A percentile compares a stretch with the other conserved stretches of the same genome.
phyloP scores from a whole-genome alignment of 2,113 vertebrate genomes.

The Zosterops lateralis region DNA sequence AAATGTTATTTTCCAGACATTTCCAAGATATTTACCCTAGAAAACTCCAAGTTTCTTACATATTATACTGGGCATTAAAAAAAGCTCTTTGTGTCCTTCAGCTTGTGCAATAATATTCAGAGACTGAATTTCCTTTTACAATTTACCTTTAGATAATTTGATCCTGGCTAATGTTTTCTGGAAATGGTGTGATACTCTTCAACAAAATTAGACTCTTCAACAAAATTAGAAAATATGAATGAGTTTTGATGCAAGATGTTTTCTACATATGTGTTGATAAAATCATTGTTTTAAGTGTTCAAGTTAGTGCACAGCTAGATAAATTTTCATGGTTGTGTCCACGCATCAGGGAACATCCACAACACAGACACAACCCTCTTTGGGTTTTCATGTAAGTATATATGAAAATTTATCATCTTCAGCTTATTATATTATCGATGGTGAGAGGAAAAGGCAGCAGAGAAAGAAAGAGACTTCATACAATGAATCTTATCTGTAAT shows the following conservation, averaged over 20 bases:
- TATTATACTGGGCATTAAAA: background rate
- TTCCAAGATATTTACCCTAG: background rate
- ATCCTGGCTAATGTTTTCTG: background rate
- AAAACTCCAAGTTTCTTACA: background rate
- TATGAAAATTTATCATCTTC: background rate
- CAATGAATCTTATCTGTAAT: background rate
- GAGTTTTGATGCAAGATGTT: background rate
- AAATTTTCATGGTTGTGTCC: background rate
- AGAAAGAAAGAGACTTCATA: background rate
- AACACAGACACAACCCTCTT: background rate
- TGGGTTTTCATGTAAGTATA: background rate
- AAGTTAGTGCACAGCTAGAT: background rate
- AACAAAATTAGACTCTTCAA: background rate
- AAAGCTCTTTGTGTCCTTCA: fast-evolving
- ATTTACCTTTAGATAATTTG: background rate
- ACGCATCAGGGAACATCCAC: background rate
- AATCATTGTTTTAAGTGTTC: background rate
- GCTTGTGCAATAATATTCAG: background rate
- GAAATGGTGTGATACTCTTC: background rate
- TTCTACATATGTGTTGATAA: background rate
- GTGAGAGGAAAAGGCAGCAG: background rate
- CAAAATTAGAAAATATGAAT: background rate
- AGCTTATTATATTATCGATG: background rate
- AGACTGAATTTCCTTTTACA: background rate
- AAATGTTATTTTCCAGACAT: fast-evolving